These are phyloP conservation scores for Drosophila longiperda DNA, from an alignment of 2,888 invertebrate genomes.

Conservation along the genomic window DNA sequence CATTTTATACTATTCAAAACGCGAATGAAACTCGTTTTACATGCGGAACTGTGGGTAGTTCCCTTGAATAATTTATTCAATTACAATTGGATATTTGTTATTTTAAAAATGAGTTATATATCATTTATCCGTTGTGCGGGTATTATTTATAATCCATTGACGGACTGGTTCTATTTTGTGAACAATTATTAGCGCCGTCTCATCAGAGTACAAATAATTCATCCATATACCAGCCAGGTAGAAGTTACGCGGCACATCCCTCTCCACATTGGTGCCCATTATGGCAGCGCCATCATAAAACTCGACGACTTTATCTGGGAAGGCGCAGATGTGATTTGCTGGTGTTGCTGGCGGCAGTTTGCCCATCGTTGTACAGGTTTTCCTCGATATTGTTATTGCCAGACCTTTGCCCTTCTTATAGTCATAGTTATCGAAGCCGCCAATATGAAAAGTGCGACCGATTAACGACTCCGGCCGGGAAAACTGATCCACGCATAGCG, in stretches of 20 bases:
- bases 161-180: slow-evolving; percentile 55
- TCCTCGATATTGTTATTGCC: slow-evolving; percentile 38
- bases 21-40: slow-evolving; percentile 48
- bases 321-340: slow-evolving; percentile 59
- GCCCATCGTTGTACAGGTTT: slow-evolving; percentile 24
- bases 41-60: slow-evolving; percentile 24
- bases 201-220: not conserved
- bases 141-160: slow-evolving; percentile 48
- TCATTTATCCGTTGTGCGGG: not conserved
- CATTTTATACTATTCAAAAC: not conserved
- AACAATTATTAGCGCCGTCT: slow-evolving; percentile 26
- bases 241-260: slow-evolving; percentile 48
- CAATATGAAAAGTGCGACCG: slow-evolving; percentile 46
- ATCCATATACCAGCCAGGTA: slow-evolving; percentile 54
- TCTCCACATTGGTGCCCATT: slow-evolving; percentile 51
- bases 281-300: slow-evolving; percentile 51
- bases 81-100: slow-evolving; percentile 9
- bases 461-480: slow-evolving; percentile 40
- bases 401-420: slow-evolving; percentile 46
- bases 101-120: not conserved
- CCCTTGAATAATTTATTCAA: slow-evolving; percentile 22
- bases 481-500: slow-evolving; percentile 52
- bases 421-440: slow-evolving; percentile 38
- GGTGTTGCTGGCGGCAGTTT: slow-evolving; percentile 13
- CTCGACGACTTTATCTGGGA: slow-evolving; percentile 28